Conservation (phyloP, 2,113 vertebrate genomes). For the Pimephales promelas region DNA sequence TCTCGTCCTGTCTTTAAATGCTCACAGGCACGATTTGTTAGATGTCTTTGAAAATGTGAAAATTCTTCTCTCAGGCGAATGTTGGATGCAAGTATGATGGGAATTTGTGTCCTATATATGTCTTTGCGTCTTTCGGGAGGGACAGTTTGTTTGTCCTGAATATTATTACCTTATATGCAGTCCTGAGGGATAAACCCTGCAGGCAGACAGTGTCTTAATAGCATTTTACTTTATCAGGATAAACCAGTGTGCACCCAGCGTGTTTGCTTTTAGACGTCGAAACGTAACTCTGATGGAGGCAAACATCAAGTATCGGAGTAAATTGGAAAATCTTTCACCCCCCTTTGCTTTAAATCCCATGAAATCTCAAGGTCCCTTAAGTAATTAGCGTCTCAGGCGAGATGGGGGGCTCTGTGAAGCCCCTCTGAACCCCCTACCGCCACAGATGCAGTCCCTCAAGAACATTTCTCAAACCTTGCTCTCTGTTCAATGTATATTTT, state of each 20-base stretch:
- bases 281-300: constrained; percentile 70
- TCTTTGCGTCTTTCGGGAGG: constrained; percentile 56
- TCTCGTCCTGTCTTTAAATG: constrained; percentile 58
- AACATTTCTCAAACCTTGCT: constrained; percentile 12
- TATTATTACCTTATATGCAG: constrained; percentile 73
- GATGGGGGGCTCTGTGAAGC: constrained; percentile 65
- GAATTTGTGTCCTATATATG: not conserved
- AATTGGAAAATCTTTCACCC: constrained; percentile 76
- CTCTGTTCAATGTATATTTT: not conserved
- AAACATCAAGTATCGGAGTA: constrained; percentile 79
- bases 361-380: constrained; percentile 82
- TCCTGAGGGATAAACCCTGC: constrained; percentile 67
- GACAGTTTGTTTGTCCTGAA: constrained; percentile 73
- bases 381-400: constrained; percentile 80
- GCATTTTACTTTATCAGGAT: constrained; percentile 76
- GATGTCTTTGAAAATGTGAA: constrained; percentile 35
- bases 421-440: constrained; percentile 59
- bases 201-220: constrained; percentile 73
- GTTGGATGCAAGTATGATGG: constrained; percentile 8
- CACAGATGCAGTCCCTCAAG: constrained; percentile 15
- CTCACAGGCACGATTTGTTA: too few species aligned
- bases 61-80: constrained; percentile 28
- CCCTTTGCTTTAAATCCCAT: constrained; percentile 74
- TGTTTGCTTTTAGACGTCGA: constrained; percentile 70
- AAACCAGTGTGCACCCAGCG: constrained; percentile 70